Conservation (phyloP, 2,113 vertebrate genomes). For the Rhea americana region DNA sequence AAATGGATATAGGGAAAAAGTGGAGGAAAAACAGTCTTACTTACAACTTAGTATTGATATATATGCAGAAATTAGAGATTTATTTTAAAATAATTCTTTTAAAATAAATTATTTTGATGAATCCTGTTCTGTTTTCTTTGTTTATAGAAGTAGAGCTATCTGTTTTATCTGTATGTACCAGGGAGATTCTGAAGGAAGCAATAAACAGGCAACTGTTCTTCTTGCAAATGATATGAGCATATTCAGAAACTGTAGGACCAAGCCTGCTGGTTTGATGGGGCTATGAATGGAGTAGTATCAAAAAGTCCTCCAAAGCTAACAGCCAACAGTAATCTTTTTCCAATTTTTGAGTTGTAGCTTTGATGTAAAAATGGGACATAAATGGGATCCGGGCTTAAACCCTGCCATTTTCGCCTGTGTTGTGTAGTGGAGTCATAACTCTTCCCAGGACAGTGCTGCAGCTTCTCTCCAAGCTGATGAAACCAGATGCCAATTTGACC, state of each 20-base stretch:
- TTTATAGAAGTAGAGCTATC: neutral
- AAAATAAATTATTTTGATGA: neutral
- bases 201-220: neutral
- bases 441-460: no score
- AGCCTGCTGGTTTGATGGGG: neutral
- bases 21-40: neutral
- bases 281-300: neutral
- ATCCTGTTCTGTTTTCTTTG: neutral
- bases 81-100: neutral
- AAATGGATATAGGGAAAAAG: neutral
- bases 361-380: neutral
- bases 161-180: neutral
- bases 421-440: rapidly evolving
- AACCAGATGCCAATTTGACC: neutral
- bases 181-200: neutral
- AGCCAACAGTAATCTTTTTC: neutral
- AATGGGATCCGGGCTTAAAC: neutral
- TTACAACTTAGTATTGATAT: neutral
- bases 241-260: neutral
- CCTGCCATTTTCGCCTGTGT: neutral
- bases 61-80: neutral
- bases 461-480: neutral
- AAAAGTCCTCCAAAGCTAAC: neutral
- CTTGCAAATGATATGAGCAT: neutral
- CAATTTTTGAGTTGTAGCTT: neutral